Base-by-base conservation (phyloP, 2,113 vertebrate genomes). In the Amblyopsis rosae region DNA sequence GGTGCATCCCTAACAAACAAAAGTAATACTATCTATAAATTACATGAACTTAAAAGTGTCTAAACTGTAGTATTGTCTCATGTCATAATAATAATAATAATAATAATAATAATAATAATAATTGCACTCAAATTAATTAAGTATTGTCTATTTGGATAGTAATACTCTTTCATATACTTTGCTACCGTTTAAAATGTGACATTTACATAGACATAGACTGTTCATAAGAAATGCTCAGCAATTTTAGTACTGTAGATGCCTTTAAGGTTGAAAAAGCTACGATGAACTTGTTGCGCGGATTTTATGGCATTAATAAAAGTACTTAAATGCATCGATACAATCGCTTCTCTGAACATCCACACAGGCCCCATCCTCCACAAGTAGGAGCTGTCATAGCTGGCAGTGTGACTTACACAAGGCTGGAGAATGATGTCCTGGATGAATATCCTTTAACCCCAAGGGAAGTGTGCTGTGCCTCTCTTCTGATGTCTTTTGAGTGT, bases 371-470 rank as follows among this genome's bases (percentile, higher is more conserved):
- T 86, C 76, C 62, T 47, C 65, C 58, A 48, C 41, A 75, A 79
- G 65, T 59, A 82, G 74, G 65, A 67, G 82, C 75, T 87, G 82
- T 88, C 82, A 81, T 59, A 60, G 77, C 70, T 48, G 26, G 32
- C 68, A 57, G 55, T 61, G 71, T 85, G 88, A 88, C 74, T 85
- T 83, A 77, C 77, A 79, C 70, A 35, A 16, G 66, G 79, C 16
- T 33, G 7, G 12, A 77, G 84, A 86, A 84, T 79, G 82, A 90
- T 86, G 89, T 88, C 82, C 81, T 80, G 86, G 75, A 88, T 88
- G 83, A 86, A 90, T 84, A 84, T 87, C 83, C 83, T 82, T 86
- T 77, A 80, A 80, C 87, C 87, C 93, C 85, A 59, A 59, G 64
- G 86, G 90, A 87, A 86, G 81, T 80, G 70, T 61, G 80, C 79